Evolutionary conservation across 2,797 vertebrate genomes (phyloP).

Genomic region (Enteromius viviparus): DNA sequence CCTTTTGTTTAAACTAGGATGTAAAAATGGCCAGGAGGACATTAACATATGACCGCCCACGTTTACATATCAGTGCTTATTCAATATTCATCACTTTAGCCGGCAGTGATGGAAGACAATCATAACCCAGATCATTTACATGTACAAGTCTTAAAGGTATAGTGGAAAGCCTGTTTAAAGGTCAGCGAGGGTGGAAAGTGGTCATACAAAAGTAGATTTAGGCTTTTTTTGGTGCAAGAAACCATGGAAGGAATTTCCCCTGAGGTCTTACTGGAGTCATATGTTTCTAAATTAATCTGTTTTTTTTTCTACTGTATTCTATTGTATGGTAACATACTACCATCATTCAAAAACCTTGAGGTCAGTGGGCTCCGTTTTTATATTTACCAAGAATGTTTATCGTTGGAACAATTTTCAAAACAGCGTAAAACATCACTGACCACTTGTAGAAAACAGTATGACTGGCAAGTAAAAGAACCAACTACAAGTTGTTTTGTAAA

Average conservation of each 20-base stretch:
- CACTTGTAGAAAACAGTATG: background rate
- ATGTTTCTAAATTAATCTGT: background rate
- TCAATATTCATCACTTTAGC: conserved; percentile 28
- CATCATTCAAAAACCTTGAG: background rate
- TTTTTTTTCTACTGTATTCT: background rate
- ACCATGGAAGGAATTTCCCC: background rate
- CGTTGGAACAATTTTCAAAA: background rate
- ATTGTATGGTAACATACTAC: no score
- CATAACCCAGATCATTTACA: conserved; percentile 30
- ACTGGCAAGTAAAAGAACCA: background rate
- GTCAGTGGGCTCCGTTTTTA: background rate
- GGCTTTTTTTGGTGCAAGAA: background rate
- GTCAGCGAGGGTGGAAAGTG: background rate
- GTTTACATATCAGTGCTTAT: conserved; percentile 10
- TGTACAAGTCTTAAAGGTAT: conserved; percentile 29
- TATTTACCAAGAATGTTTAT: background rate
- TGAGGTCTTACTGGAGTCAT: background rate
- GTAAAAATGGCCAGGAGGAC: conserved; percentile 9
- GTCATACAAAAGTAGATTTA: background rate
- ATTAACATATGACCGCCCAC: conserved; percentile 29
- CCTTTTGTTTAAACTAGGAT: conserved; percentile 8
- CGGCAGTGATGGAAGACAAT: conserved; percentile 18
- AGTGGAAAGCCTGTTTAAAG: background rate
- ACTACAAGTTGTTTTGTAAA: background rate
- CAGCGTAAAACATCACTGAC: background rate